These are phyloP conservation scores for Amphipyra tragopoginis DNA, from an alignment of 2,888 invertebrate genomes.

Conservation along the genomic window DNA sequence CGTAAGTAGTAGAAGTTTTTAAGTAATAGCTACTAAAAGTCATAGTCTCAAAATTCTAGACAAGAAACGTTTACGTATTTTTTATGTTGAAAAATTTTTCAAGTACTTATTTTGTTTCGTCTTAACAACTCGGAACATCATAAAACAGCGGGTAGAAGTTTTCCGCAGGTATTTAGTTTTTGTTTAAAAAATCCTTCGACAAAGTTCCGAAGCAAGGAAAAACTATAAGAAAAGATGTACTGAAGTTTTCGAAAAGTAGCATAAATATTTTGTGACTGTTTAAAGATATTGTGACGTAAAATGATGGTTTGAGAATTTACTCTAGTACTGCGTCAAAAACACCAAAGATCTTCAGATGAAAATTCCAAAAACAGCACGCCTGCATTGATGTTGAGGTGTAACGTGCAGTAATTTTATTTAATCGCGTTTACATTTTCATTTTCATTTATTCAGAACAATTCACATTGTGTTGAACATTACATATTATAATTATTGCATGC, in stretches of 20 bases:
- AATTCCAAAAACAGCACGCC: no score
- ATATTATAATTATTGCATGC: no score
- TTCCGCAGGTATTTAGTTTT: constrained; percentile 33
- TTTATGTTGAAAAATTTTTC: constrained; percentile 12
- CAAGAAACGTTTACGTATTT: constrained; percentile 5
- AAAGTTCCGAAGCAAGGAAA: constrained; percentile 10
- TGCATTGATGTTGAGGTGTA: no score
- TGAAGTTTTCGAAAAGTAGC: not conserved
- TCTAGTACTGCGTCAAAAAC: no score
- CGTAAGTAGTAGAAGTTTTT: not conserved
- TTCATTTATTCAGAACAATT: no score
- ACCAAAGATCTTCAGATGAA: no score
- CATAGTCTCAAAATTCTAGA: not conserved
- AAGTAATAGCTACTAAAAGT: not conserved
- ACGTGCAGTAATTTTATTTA: no score
- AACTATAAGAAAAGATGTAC: constrained; percentile 1
- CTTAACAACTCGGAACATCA: constrained; percentile 27
- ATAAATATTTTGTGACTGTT: no score
- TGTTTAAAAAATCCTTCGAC: constrained; percentile 13
- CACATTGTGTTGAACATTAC: no score
- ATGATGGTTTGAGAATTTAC: no score
- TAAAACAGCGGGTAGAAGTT: constrained; percentile 41
- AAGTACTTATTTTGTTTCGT: constrained; percentile 22
- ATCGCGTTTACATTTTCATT: no score
- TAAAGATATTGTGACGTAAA: no score